Conservation (phyloP, 1,140 invertebrate species). For the Drosophila yakuba region DNA sequence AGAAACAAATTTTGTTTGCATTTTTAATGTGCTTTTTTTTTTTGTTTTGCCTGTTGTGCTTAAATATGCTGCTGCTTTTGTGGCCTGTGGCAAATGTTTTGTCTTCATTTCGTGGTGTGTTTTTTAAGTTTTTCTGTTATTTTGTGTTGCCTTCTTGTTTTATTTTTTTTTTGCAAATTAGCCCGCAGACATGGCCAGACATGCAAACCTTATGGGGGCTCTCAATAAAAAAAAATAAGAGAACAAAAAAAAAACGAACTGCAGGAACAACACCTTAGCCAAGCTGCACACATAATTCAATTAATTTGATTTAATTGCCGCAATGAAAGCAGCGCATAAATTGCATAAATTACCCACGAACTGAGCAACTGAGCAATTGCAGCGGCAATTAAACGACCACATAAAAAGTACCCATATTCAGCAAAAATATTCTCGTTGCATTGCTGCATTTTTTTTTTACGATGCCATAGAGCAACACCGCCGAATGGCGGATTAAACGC, state of each 20-base stretch:
- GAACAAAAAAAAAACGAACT: neutral
- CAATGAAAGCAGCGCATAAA: slow-evolving; percentile 61
- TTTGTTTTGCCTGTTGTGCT: neutral
- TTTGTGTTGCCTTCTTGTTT: slow-evolving; percentile 20
- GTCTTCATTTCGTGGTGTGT: slow-evolving; percentile 42
- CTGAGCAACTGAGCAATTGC: slow-evolving; percentile 22
- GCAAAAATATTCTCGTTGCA: slow-evolving; percentile 15
- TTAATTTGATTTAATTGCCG: slow-evolving; percentile 69
- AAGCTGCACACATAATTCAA: slow-evolving; percentile 63
- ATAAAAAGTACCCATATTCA: neutral
- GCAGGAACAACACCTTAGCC: slow-evolving; percentile 44
- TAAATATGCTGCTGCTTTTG: slow-evolving; percentile 34
- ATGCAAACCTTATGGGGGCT: slow-evolving; percentile 47
- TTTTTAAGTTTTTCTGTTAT: slow-evolving; percentile 37
- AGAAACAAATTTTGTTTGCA: slow-evolving; percentile 45
- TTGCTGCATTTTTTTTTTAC: neutral
- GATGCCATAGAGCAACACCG: neutral
- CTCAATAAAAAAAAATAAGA: slow-evolving; percentile 1
- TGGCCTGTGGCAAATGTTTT: slow-evolving; percentile 54
- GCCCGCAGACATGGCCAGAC: slow-evolving; percentile 56
- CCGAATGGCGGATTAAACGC: slow-evolving; percentile 1
- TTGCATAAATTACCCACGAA: slow-evolving; percentile 58
- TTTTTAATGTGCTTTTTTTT: slow-evolving; percentile 43
- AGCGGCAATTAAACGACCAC: slow-evolving; percentile 21
- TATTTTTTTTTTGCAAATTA: slow-evolving; percentile 49